phyloP scores from a whole-genome alignment of 2,797 vertebrate genomes.

The Holocentrus rufus region DNA sequence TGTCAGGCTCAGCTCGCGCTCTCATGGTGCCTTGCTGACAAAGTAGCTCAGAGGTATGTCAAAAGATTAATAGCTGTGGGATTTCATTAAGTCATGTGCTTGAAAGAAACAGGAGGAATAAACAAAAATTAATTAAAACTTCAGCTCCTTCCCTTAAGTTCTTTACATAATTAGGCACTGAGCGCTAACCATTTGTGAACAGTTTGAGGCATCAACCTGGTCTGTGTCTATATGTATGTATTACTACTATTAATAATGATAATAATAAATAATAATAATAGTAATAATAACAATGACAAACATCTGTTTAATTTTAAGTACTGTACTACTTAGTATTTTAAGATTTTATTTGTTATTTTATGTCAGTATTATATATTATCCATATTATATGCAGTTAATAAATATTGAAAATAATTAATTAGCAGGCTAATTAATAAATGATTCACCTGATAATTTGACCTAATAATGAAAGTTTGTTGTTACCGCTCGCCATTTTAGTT shows the following conservation, averaged over 20 bases:
- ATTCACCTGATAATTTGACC: no score
- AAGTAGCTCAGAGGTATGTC: conserved; percentile 76
- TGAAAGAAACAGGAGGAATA: conserved; percentile 61
- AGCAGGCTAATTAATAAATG: no score
- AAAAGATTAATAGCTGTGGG: conserved; percentile 78
- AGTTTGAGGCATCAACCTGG: background rate
- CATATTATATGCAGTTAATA: no score
- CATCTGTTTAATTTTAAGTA: background rate
- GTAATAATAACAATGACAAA: no score
- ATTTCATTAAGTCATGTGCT: conserved; percentile 76
- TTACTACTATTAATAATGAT: no score
- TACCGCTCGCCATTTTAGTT: no score
- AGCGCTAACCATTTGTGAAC: conserved; percentile 3
- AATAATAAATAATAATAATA: no score
- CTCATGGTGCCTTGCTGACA: conserved; percentile 73
- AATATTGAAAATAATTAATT: no score
- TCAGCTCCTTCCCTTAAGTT: conserved; percentile 48
- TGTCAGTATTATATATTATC: no score
- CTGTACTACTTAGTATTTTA: no score
- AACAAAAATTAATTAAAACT: conserved; percentile 72
- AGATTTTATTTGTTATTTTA: no score
- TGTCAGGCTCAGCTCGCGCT: conserved; percentile 76
- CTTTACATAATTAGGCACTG: conserved; percentile 45
- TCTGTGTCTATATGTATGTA: background rate
- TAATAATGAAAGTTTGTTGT: no score